phyloP scores from a whole-genome alignment of 2,113 vertebrate genomes.

The Oenanthe oenanthe region DNA sequence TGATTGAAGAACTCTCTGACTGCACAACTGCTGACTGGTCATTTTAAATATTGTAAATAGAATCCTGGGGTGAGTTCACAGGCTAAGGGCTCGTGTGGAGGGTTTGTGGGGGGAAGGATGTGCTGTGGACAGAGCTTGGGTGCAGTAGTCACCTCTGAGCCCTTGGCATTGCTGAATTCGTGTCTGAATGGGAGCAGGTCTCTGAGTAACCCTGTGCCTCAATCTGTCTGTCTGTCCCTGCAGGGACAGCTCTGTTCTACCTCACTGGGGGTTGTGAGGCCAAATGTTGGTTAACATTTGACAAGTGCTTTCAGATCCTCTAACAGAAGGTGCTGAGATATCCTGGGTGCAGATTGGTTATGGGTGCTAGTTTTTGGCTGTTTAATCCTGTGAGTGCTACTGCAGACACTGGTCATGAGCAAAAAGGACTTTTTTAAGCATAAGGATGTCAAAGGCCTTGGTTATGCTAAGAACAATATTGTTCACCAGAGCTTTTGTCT shows the following conservation, averaged over 20 bases:
- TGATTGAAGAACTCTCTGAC: not conserved
- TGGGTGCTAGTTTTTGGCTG: slow-evolving; percentile 30
- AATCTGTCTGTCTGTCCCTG: slow-evolving; percentile 50
- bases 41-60: not conserved
- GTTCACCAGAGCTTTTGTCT: not conserved
- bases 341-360: slow-evolving; percentile 38
- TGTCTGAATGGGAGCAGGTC: slow-evolving; percentile 64
- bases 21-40: not conserved
- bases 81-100: not conserved
- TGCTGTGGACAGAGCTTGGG: slow-evolving; percentile 3
- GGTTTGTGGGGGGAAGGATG: not conserved
- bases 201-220: slow-evolving; percentile 72
- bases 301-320: slow-evolving; percentile 59
- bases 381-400: slow-evolving; percentile 6
- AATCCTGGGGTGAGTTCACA: not conserved
- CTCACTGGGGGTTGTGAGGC: slow-evolving; percentile 67
- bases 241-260: slow-evolving; percentile 63
- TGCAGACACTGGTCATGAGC: not conserved
- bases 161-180: slow-evolving; percentile 18
- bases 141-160: not conserved
- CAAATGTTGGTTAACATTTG: slow-evolving; percentile 20
- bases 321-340: slow-evolving; percentile 46
- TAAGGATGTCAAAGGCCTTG: not conserved
- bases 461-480: not conserved
- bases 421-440: not conserved